These are phyloP conservation scores for Aphyosemion australe DNA, from an alignment of 2,113 vertebrate genomes.

Conservation along the genomic window DNA sequence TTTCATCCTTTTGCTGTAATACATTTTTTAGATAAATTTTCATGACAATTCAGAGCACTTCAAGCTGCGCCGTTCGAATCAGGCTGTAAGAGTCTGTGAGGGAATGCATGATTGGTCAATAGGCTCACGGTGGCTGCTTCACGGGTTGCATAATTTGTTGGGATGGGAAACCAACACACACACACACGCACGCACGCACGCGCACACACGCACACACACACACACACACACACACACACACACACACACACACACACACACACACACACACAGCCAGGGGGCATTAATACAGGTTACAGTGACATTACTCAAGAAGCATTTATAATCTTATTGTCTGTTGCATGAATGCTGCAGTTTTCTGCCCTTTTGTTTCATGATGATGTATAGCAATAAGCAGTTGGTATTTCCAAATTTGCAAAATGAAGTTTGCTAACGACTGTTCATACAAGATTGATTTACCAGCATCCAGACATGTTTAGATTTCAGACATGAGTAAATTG, in stretches of 20 bases:
- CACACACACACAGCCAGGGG: slow-evolving; percentile 4
- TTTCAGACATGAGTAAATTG: background rate
- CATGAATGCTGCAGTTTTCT: background rate
- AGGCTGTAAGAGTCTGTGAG: slow-evolving; percentile 12
- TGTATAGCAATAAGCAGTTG: background rate
- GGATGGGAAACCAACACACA: slow-evolving; percentile 27
- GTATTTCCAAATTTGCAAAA: background rate
- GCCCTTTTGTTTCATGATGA: background rate
- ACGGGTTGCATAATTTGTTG: slow-evolving; percentile 54
- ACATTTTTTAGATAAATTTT: too few species aligned
- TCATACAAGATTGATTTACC: background rate
- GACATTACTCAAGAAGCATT: slow-evolving; percentile 6
- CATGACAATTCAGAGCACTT: background rate
- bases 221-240: too few species aligned
- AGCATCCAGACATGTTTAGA: background rate
- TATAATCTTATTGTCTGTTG: slow-evolving; percentile 6
- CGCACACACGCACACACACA: slow-evolving; percentile 4
- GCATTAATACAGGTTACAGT: slow-evolving; percentile 14
- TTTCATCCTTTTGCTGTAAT: too few species aligned
- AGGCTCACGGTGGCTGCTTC: slow-evolving; percentile 47
- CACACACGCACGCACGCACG: slow-evolving; percentile 12
- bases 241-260: background rate
- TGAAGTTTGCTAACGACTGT: too few species aligned
- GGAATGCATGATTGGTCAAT: slow-evolving; percentile 67
- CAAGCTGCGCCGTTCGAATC: slow-evolving; percentile 8